Evolutionary conservation across 2,888 invertebrate genomes (phyloP), one percentile per base, ranked within the genome.

Genomic region (Lissonota sp.): DNA sequence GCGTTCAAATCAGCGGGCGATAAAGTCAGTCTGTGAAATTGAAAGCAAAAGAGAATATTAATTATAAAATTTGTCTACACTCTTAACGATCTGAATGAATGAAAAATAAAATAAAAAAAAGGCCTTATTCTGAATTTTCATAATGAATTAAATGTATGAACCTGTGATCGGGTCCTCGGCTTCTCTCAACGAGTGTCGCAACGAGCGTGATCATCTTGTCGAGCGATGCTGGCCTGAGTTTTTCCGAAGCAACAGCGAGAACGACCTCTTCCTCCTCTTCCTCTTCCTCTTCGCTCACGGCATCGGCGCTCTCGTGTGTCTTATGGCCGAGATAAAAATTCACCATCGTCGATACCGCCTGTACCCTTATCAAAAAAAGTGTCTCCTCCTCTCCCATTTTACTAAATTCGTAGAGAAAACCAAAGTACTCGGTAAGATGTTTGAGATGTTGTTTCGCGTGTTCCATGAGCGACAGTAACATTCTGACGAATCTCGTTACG

Each of bases 201-300:
- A 98, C 97, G 8, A 98, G 93, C 8, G 98, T 97, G 84, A 98
- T 97, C 98, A 99, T 98, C 93, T 98, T 98, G 93, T 98, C 98
- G 10, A 99, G 93, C 0, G 98, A 98, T 0, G 97, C 97, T 0
- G 98, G 98, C 82, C 98, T 95, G 85, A 97, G 95, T 91, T 98
- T 98, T 82, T 96, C 96, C 0, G 95, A 94, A 0, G 95, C 94
- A 62, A 95, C 93, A 0, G 95, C 94, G 6, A 94, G 93, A 7
- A 95, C 94, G n/a, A 95, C 94, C 84, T 95, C 95, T 42, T 85
- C 85, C 51, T 84, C 85, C 85, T 95, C 95, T 81, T 96, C 96
- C 82, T 96, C 95, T 82, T 96, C 95, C 66, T 95, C 95, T 87
- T 96, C 96, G 82, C 95, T 95, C n/a, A 95, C 94, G 66, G 95